Evolutionary conservation across 2,888 invertebrate genomes (phyloP), one percentile per base, ranked within the genome.

Genomic region (Pollenia amentaria): DNA sequence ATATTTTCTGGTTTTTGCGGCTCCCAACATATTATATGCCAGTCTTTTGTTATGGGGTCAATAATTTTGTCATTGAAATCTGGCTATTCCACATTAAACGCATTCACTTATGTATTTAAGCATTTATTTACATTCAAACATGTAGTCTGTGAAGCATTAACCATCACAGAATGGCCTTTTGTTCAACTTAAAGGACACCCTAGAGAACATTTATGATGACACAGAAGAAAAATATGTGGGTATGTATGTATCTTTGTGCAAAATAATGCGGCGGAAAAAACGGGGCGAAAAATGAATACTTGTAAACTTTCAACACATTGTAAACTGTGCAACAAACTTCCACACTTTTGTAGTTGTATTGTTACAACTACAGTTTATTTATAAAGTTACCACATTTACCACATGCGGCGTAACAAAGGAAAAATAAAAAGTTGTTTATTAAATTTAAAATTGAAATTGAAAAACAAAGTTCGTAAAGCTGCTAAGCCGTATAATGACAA

Each of bases 191-290:
- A 81, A 72, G 48, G 16, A 60, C 16, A 12, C 81, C 55, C 81
- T n/a, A 67, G 81, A 82, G 75, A 60, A 67, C 67, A 75, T 75
- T 82, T 75, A 75, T 69, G 48, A 55, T 57, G 65, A 67, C 48
- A 73, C 48, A 79, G 57, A 16, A 29, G 29, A 29, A 29, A 3
- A 29, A 29, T 29, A 29, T 29, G 29, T 29, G 6, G 3, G 29
- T 29, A 29, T 29, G 29, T 29, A 29, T 21, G 21, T 21, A 2
- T 29, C 29, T 6, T 6, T 29, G 29, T 29, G 29, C 4, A 29
- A 29, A 29, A 29, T 6, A 67, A 57, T 55, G 60, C 62, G 16
- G 44, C 42, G 60, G 21, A 10, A 62, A n/a, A 51, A 29, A 76
- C 16, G 10, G 10, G 42, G 48, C n/a, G 29, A 6, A 40, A 62